Percentiles rank a stretch among this genome's conserved stretches.
Evolutionary conservation across 35 echinoderm and acorn worm species (phyloP).

Genomic region (Eucidaris tribuloides): DNA sequence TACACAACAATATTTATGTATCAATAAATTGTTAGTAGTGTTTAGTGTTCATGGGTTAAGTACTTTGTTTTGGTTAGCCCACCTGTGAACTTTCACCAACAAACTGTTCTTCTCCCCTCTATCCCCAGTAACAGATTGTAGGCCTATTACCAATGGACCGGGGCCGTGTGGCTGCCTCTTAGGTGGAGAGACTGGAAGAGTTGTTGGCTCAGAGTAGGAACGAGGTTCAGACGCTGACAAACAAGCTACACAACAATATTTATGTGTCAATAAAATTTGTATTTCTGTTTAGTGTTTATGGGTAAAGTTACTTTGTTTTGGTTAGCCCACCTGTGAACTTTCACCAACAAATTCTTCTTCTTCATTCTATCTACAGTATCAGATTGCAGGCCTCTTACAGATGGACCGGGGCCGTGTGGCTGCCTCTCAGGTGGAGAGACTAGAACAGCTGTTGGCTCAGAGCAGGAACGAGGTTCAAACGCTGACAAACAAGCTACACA

Average conservation of each 20-base stretch:
- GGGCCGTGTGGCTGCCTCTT: slow-evolving; percentile 41
- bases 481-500: slow-evolving; percentile 46
- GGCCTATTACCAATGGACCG: slow-evolving; percentile 59
- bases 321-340: not conserved
- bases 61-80: not conserved
- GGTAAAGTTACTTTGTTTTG: not conserved
- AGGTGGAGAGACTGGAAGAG: slow-evolving; percentile 57
- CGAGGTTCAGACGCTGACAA: slow-evolving; percentile 53
- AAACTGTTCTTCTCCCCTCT: not conserved
- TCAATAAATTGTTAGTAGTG: too few species aligned
- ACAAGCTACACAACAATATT: slow-evolving; percentile 50
- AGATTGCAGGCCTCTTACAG: slow-evolving; percentile 69
- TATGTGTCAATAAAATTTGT: too few species aligned
- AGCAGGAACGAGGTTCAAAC: slow-evolving; percentile 51
- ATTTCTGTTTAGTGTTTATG: not conserved
- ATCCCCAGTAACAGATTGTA: slow-evolving; percentile 62
- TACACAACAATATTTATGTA: too few species aligned
- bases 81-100: not conserved
- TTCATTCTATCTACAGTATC: slow-evolving; percentile 28
- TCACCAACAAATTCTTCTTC: not conserved
- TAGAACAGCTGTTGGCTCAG: slow-evolving; percentile 55
- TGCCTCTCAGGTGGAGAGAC: slow-evolving; percentile 34
- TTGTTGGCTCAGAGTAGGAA: slow-evolving; percentile 36
- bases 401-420: slow-evolving; percentile 56
- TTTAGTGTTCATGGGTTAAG: not conserved